Conservation (phyloP, 1,140 invertebrate genomes). For the Drosophila albomicans region DNA sequence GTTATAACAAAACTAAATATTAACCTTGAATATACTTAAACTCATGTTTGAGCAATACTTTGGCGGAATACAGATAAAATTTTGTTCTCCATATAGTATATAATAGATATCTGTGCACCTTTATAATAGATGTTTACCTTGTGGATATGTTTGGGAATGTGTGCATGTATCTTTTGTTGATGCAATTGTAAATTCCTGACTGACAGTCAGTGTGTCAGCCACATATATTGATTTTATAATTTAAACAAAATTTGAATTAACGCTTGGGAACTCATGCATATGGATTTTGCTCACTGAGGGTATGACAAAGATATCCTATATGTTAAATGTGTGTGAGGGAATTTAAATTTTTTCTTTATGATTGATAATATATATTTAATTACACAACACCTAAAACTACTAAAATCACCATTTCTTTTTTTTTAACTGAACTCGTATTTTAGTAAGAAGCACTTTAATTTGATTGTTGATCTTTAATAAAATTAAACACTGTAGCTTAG, state of each 20-base stretch:
- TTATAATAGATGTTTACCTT: constrained; percentile 35
- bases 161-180: constrained; percentile 7
- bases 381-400: too few relatives aligned
- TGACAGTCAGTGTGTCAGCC: constrained; percentile 11
- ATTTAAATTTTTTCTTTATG: not conserved
- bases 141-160: not conserved
- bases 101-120: constrained; percentile 23
- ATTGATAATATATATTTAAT: not conserved
- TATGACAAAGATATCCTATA: not conserved
- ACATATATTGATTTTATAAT: constrained; percentile 52
- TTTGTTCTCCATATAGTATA: not conserved
- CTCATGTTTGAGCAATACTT: not conserved
- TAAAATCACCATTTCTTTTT: not conserved
- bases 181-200: constrained; percentile 30
- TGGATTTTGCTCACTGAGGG: constrained; percentile 1
- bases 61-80: not conserved
- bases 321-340: not conserved
- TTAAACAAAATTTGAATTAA: constrained; percentile 23
- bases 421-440: not conserved
- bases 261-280: constrained; percentile 15
- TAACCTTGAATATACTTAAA: constrained; percentile 3
- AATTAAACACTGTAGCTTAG: constrained; percentile 14
- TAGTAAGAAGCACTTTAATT: not conserved
- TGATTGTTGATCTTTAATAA: not conserved
- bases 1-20: not conserved